Conservation (phyloP, 2,888 invertebrate species). For the Agrotis exclamationis region DNA sequence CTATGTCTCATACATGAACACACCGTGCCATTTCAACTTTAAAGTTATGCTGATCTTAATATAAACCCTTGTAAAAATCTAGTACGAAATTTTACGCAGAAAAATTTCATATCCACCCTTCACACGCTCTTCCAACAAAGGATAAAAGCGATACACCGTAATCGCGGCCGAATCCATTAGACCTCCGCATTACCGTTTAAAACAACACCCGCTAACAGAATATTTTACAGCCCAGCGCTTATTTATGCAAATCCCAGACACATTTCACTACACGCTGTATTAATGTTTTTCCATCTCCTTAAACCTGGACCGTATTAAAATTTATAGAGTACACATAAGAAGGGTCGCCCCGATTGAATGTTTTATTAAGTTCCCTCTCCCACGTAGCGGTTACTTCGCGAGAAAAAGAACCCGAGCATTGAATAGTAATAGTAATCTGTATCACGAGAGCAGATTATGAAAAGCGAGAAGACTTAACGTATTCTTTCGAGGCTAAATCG, state of each 20-base stretch:
- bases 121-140: conserved; percentile 40
- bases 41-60: neutral
- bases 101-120: conserved; percentile 25
- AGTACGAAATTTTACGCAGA: conserved; percentile 11
- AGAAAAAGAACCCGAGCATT: conserved; percentile 35
- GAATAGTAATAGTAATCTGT: conserved; percentile 64
- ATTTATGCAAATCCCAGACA: conserved; percentile 70
- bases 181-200: conserved; percentile 54
- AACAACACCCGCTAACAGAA: conserved; percentile 56
- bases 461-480: conserved; percentile 37
- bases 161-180: conserved; percentile 55
- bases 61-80: conserved; percentile 6
- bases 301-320: conserved; percentile 68
- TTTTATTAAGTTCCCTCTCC: conserved; percentile 64
- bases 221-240: conserved; percentile 58
- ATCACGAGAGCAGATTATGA: conserved; percentile 53
- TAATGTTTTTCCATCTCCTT: conserved; percentile 63
- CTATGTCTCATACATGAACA: neutral
- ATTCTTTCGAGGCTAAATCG: conserved; percentile 43
- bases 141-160: conserved; percentile 46
- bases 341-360: conserved; percentile 66
- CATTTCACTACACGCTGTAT: conserved; percentile 57
- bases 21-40: neutral
- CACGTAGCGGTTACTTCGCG: conserved; percentile 41
- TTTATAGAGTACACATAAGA: conserved; percentile 67